phyloP scores from a whole-genome alignment of 2,888 invertebrate genomes.

The Timema cristinae region DNA sequence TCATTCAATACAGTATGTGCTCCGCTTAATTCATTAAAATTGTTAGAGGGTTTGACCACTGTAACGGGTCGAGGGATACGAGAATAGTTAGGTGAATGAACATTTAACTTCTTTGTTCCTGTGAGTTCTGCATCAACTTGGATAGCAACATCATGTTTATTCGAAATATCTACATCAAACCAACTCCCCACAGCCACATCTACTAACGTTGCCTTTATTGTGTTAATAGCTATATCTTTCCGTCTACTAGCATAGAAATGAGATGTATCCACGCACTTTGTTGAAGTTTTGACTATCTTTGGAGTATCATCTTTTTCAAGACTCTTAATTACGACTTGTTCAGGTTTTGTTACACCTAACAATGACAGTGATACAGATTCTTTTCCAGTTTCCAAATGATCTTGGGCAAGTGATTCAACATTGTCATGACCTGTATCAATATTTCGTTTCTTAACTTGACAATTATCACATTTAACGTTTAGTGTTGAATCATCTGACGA shows the following conservation, averaged over 20 bases:
- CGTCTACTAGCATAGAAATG: slow-evolving; percentile 26
- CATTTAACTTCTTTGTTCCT: slow-evolving; percentile 35
- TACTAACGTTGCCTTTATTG: slow-evolving; percentile 44
- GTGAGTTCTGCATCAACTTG: slow-evolving; percentile 48
- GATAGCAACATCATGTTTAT: slow-evolving; percentile 55
- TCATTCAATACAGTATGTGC: no score
- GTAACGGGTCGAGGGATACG: no score
- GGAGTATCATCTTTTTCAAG: no score
- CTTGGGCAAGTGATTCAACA: slow-evolving; percentile 31
- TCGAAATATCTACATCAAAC: slow-evolving; percentile 41
- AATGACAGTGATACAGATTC: no score
- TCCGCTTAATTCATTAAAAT: no score
- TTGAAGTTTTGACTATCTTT: background rate
- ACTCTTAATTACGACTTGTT: no score
- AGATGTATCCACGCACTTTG: background rate
- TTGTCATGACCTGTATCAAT: slow-evolving; percentile 58
- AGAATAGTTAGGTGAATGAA: no score
- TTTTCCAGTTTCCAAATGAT: no score
- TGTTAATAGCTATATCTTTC: slow-evolving; percentile 27
- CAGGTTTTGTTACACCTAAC: no score
- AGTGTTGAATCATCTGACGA: slow-evolving; percentile 50
- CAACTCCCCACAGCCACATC: slow-evolving; percentile 50
- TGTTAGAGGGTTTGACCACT: no score
- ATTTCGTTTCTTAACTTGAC: slow-evolving; percentile 49
- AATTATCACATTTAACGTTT: slow-evolving; percentile 51